phyloP scores from a whole-genome alignment of 92 coral and sea anemone species.

The Anthopleura xanthogrammica region DNA sequence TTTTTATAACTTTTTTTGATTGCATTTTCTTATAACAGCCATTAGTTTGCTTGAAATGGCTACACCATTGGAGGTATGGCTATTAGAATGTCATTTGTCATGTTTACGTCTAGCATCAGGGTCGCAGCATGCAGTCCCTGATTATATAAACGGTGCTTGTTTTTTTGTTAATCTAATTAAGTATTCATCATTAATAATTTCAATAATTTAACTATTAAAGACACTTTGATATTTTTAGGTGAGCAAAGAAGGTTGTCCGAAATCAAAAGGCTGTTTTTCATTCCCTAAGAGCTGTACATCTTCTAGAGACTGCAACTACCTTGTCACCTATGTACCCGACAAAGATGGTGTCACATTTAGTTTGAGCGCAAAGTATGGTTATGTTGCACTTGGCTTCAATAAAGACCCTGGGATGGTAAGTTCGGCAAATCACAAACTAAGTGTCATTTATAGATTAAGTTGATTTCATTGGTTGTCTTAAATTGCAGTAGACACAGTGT shows the following conservation, averaged over 20 bases:
- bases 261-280: slow-evolving; percentile 43
- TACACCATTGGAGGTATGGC: not conserved
- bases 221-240: slow-evolving; percentile 18
- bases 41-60: not conserved
- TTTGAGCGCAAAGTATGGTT: slow-evolving; percentile 60
- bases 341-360: slow-evolving; percentile 51
- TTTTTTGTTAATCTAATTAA: too few species aligned
- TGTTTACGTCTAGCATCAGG: too few species aligned
- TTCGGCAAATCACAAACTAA: too few species aligned
- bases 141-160: too few species aligned
- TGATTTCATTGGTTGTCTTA: too few species aligned
- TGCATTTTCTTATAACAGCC: not conserved
- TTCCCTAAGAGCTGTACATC: slow-evolving; percentile 45
- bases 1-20: not conserved
- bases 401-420: slow-evolving; percentile 56
- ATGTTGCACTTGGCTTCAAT: slow-evolving; percentile 71
- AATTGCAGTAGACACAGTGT: not conserved
- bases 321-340: slow-evolving; percentile 52
- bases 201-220: too few species aligned
- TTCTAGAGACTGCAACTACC: slow-evolving; percentile 52
- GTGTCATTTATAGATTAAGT: too few species aligned
- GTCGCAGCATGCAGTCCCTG: too few species aligned
- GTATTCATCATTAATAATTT: too few species aligned
- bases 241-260: slow-evolving; percentile 37
- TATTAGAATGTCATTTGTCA: not conserved